A percentile compares a stretch with the other conserved stretches of the same genome.
Evolutionary conservation across 1,140 invertebrate species (phyloP).

Genomic region (Temnothorax longispinosus): DNA sequence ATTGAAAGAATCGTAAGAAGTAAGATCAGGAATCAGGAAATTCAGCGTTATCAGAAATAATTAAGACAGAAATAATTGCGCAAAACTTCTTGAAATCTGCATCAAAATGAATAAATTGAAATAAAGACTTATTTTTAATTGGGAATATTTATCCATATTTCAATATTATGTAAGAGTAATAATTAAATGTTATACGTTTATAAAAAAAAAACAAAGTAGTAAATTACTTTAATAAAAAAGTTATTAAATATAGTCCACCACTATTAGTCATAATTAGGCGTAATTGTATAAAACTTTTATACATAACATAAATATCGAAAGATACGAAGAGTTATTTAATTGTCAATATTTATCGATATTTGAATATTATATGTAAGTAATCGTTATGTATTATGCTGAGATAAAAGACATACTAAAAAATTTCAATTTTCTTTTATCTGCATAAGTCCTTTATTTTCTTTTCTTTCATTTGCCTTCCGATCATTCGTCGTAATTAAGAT

Average conservation of each 20-base stretch:
- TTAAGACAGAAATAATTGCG: neutral
- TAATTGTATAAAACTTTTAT: neutral
- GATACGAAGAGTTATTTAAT: neutral
- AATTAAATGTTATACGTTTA: neutral
- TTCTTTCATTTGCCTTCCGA: neutral
- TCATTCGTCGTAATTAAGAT: neutral
- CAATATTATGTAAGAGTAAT: constrained; percentile 5
- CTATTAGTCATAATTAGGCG: neutral
- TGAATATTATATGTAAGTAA: constrained; percentile 12
- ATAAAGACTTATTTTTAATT: constrained; percentile 6
- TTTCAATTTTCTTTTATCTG: neutral
- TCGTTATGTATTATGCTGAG: neutral
- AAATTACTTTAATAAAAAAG: constrained; percentile 9
- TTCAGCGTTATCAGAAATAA: constrained; percentile 1
- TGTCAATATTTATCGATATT: constrained; percentile 11
- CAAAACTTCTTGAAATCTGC: neutral
- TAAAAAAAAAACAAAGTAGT: neutral
- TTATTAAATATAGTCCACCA: neutral
- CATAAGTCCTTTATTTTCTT: neutral
- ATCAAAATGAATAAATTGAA: neutral
- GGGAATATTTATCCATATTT: neutral
- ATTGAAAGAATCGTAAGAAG: neutral
- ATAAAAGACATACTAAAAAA: neutral
- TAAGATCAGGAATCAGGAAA: neutral
- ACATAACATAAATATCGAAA: neutral